Evolutionary conservation across 2,797 vertebrate species (phyloP).

Genomic region (Dryobates pubescens): DNA sequence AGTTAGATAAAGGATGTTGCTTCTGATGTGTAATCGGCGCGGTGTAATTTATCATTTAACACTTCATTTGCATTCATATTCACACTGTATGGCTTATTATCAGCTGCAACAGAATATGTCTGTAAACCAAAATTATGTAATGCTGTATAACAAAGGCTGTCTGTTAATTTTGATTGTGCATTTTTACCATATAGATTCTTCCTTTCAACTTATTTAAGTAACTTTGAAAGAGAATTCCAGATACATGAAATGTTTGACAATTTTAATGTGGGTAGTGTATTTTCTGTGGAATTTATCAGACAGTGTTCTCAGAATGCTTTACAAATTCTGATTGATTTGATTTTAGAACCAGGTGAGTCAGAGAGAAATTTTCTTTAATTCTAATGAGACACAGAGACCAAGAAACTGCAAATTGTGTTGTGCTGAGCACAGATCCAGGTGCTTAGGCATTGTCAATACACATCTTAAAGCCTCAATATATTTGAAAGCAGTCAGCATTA

Average conservation of each 20-base stretch:
- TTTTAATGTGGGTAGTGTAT: background rate
- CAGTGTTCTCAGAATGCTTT: background rate
- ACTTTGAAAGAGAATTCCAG: background rate
- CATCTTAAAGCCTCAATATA: background rate
- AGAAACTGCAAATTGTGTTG: background rate
- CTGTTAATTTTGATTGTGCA: conserved; percentile 19
- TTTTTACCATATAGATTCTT: conserved; percentile 26
- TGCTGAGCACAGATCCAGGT: background rate
- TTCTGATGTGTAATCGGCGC: conserved; percentile 54
- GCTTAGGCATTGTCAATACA: background rate
- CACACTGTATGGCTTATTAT: conserved; percentile 41
- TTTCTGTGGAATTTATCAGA: background rate
- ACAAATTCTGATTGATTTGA: background rate
- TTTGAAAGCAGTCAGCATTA: background rate
- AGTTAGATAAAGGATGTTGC: conserved; percentile 68
- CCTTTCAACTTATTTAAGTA: background rate
- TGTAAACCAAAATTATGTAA: conserved; percentile 55
- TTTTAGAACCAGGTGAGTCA: conserved; percentile 16
- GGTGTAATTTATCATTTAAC: conserved; percentile 60
- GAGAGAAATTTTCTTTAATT: background rate
- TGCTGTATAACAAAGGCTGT: conserved; percentile 24
- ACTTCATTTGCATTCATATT: conserved; percentile 67
- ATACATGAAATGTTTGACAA: background rate
- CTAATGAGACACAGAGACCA: background rate
- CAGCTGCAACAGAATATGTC: conserved; percentile 39